Percentiles rank a stretch among this genome's conserved stretches.
These are phyloP conservation scores for Ephestia elutella DNA, from an alignment of 1,140 invertebrate genomes.

Conservation along the genomic window DNA sequence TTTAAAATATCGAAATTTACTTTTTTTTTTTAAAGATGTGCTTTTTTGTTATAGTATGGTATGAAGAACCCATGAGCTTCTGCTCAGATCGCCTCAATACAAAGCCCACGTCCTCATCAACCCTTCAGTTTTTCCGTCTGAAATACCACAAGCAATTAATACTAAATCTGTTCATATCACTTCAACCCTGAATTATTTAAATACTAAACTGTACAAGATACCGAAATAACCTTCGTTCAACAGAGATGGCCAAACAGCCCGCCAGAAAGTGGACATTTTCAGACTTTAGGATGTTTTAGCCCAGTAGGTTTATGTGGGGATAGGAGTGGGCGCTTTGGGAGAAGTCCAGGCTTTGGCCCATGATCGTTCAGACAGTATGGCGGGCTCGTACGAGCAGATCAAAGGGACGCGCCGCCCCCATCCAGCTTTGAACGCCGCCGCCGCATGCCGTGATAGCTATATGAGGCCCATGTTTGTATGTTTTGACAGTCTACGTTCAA, in stretches of 20 bases:
- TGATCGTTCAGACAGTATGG: background rate
- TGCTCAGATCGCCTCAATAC: too few relatives aligned
- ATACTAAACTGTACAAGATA: background rate
- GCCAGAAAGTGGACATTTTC: too few relatives aligned
- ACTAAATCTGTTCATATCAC: background rate
- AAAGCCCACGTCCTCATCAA: too few relatives aligned
- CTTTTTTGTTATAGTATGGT: too few relatives aligned
- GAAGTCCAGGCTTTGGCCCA: too few relatives aligned
- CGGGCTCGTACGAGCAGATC: conserved; percentile 14
- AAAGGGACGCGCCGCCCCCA: conserved; percentile 22
- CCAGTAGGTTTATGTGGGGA: too few relatives aligned
- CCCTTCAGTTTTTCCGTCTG: conserved; percentile 1
- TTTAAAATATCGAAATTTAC: too few relatives aligned
- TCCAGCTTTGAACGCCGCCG: conserved; percentile 28
- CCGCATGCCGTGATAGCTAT: conserved; percentile 10
- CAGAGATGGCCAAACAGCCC: too few relatives aligned
- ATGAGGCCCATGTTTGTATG: conserved; percentile 8
- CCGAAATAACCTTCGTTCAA: background rate
- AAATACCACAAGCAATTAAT: background rate
- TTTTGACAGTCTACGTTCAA: background rate
- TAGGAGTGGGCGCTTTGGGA: too few relatives aligned
- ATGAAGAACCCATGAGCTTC: too few relatives aligned
- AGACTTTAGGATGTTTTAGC: too few relatives aligned
- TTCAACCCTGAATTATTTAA: conserved; percentile 2
- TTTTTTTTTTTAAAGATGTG: too few relatives aligned